phyloP scores from a whole-genome alignment of 2,797 vertebrate species.

The Sylvilagus floridanus region DNA sequence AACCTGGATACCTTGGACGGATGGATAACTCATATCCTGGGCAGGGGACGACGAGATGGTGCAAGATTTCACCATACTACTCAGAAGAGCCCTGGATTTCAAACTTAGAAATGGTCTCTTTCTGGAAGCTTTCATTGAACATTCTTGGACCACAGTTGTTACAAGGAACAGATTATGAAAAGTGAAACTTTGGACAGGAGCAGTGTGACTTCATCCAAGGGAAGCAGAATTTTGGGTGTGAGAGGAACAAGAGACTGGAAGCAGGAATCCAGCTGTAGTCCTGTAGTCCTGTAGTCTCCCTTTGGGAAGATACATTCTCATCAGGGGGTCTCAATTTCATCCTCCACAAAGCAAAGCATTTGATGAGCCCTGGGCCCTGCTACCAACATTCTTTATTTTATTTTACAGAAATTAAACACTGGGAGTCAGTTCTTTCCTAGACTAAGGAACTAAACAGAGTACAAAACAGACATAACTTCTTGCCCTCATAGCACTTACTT shows the following conservation, averaged over 20 bases:
- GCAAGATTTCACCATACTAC: no score
- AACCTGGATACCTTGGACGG: no score
- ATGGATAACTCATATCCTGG: no score
- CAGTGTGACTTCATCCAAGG: constrained; percentile 8
- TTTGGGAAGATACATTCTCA: neutral
- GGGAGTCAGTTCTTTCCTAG: neutral
- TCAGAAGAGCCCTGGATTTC: no score
- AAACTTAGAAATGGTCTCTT: no score
- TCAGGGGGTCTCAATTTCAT: neutral
- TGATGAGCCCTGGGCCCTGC: neutral
- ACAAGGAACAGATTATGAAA: no score
- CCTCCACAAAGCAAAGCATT: neutral
- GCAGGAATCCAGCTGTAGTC: neutral
- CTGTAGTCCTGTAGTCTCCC: no score
- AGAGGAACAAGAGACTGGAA: neutral
- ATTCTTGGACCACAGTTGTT: no score
- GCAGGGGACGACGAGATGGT: no score
- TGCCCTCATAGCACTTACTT: neutral
- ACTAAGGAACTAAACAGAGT: neutral
- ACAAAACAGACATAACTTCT: neutral
- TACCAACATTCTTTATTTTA: neutral
- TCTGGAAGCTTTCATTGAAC: no score
- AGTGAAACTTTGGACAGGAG: no score
- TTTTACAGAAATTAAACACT: neutral
- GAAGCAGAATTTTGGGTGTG: neutral